A percentile compares a stretch with the other conserved stretches of the same genome.
These are phyloP conservation scores for Pelobates fuscus DNA, from an alignment of 2,113 vertebrate genomes.

Conservation along the genomic window DNA sequence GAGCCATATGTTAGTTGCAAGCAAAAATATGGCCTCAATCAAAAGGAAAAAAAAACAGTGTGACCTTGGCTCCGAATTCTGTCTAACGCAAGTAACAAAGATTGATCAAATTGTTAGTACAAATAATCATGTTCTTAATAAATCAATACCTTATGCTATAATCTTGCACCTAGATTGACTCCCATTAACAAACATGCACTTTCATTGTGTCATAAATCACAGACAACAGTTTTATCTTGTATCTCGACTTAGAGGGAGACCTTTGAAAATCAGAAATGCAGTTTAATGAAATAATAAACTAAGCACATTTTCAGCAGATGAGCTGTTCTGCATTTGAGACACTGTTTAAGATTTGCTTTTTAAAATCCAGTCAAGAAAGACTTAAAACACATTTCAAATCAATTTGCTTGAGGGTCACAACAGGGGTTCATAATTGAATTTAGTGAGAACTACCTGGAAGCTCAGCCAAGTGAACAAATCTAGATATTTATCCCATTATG, in stretches of 20 bases:
- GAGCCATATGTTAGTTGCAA: conserved; percentile 40
- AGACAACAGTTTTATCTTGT: conserved; percentile 28
- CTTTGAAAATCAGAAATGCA: conserved; percentile 43
- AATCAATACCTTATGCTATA: conserved; percentile 50
- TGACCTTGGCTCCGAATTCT: conserved; percentile 36
- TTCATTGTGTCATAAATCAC: conserved; percentile 44
- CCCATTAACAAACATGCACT: conserved; percentile 46
- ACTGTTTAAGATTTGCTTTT: conserved; percentile 11
- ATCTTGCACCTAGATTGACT: conserved; percentile 46
- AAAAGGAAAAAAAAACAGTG: conserved; percentile 24
- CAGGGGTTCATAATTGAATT: conserved; percentile 17
- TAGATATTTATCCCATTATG: conserved; percentile 17
- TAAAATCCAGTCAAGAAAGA: conserved; percentile 17
- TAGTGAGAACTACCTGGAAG: not conserved
- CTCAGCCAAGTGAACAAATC: conserved; percentile 7
- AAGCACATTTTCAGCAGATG: not conserved
- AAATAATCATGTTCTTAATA: conserved; percentile 50
- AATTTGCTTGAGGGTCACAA: conserved; percentile 16
- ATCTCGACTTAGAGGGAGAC: conserved; percentile 33
- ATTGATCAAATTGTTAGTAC: conserved; percentile 50
- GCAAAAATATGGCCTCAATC: conserved; percentile 43
- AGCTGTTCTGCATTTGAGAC: conserved; percentile 28
- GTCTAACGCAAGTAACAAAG: conserved; percentile 48
- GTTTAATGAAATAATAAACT: conserved; percentile 36
- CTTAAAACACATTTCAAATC: conserved; percentile 7